Evolutionary conservation across 2,888 invertebrate genomes (phyloP), one percentile per base, ranked within the genome.

Genomic region (Theretra japonica): DNA sequence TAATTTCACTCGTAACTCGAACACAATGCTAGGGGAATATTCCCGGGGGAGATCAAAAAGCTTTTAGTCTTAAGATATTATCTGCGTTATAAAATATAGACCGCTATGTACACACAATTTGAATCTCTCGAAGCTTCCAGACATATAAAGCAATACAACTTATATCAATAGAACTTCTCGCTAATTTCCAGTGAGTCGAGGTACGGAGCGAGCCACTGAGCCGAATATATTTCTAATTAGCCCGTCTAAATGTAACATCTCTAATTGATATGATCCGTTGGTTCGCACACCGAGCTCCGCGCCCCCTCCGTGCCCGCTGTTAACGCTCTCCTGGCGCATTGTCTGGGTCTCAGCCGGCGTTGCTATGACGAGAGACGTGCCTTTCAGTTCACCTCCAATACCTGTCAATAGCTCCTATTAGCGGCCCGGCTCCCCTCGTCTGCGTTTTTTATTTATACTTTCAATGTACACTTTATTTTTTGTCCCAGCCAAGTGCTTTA

Each of bases 321-420:
- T 30, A 62, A 68, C 68, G 56, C 71, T 69, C 69, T 17, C 72
- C 62, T 33, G 53, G 8, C 30, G n/a, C 57, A 25, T 68, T 71
- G 41, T 71, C 33, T 68, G 28, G 48, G 25, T 68, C 33, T 71
- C 30, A 33, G 23, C 23, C n/a, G 33, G 80, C 79, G 85, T 88
- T 86, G 82, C 86, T 79, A 85, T 89, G 87, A 85, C 83, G 86
- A 87, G 86, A 87, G 85, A 87, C 83, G 75, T 74, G 78, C 76
- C 65, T 65, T 65, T 65, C 65, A 65, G 15, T 48, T 65, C 65
- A 21, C 65, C 80, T 76, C 76, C 73, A 73, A 76, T 77, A 78
- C 65, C 62, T 65, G 48, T 65, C 65, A 65, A 65, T 65, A 59
- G 30, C n/a, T 50, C 48, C 25, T 59, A 68, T 65, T 65, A 65